Evolutionary conservation across 2,888 invertebrate genomes (phyloP), one percentile per base, ranked within the genome.

Genomic region (Pedicia rivosa): DNA sequence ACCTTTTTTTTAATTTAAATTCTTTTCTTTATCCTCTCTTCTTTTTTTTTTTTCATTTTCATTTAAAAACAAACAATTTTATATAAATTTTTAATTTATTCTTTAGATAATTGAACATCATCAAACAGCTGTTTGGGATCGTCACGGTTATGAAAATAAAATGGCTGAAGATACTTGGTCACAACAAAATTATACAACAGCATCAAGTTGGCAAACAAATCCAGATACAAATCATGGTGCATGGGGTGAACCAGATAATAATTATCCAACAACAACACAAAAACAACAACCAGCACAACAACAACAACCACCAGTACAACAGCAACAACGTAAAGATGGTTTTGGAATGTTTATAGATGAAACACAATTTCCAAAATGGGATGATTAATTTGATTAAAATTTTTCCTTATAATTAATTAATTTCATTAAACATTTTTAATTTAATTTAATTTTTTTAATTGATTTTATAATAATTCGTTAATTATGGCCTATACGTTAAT

Each of bases 361-460:
- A 51, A 63, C 68, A 34, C 66, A 63, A 48, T 74, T 74, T 53
- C 75, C 75, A 15, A 56, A 66, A 44, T 75, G 75, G 75, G 75
- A 75, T 47, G 75, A 75, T 57, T 75, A 67, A 68, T 51, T 33
- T 17, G 37, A 30, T 41, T 24, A 17, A n/a, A 12, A 13, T 4
- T 3, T 27, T 27, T 27, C 6, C 12, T 13, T 27, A 4, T 27
- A 12, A 12, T 27, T 13, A n/a, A n/a, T n/a, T n/a, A n/a, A n/a
- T n/a, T n/a, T n/a, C n/a, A n/a, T n/a, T n/a, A n/a, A n/a, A n/a
- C n/a, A n/a, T n/a, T n/a, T n/a, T n/a, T n/a, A n/a, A n/a, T n/a
- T n/a, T n/a, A n/a, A n/a, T n/a, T n/a, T n/a, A n/a, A n/a, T n/a
- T n/a, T n/a, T n/a, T n/a, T n/a, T n/a, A n/a, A n/a, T n/a, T n/a